A percentile compares a stretch with the other conserved stretches of the same genome.
Evolutionary conservation across 92 coral and sea anemone species (phyloP).

Genomic region (Zoanthus sociatus): DNA sequence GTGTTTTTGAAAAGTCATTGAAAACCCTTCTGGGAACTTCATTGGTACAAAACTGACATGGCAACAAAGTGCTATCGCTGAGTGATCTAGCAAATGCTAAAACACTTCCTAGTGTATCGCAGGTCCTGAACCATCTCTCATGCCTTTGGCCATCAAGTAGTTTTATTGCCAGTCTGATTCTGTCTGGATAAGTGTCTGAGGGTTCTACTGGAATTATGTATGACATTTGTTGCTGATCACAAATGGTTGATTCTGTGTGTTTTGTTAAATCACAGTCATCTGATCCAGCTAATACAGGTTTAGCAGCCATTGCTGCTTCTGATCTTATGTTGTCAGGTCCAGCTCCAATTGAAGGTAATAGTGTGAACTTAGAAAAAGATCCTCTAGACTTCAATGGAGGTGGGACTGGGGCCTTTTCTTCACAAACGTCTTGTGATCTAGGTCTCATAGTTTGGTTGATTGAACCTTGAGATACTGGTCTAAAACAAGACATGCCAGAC

Average conservation of each 20-base stretch:
- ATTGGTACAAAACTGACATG: slow-evolving; percentile 80
- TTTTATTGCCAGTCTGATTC: slow-evolving; percentile 84
- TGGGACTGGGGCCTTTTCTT: slow-evolving; percentile 47
- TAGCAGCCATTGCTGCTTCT: not conserved
- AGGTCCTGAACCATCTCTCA: slow-evolving; percentile 80
- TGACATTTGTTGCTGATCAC: not conserved
- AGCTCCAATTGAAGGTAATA: slow-evolving; percentile 79
- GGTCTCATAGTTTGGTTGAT: not conserved
- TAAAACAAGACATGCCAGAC: not conserved
- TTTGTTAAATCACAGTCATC: not conserved
- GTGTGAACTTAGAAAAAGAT: slow-evolving; percentile 84
- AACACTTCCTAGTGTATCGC: slow-evolving; percentile 74
- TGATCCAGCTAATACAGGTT: not conserved
- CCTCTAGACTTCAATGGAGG: slow-evolving; percentile 56
- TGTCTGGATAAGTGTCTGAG: slow-evolving; percentile 65
- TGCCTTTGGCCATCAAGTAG: slow-evolving; percentile 90
- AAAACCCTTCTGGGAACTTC: slow-evolving; percentile 86
- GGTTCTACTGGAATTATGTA: slow-evolving; percentile 69
- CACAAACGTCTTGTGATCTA: not conserved
- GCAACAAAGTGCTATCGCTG: slow-evolving; percentile 49
- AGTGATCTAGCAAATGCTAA: slow-evolving; percentile 73
- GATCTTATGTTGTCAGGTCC: slow-evolving; percentile 7
- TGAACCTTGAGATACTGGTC: slow-evolving; percentile 16
- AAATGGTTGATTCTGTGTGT: slow-evolving; percentile 2
- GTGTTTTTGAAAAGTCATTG: slow-evolving; percentile 68